A percentile compares a stretch with the other conserved stretches of the same genome.
These are phyloP conservation scores for Eledona agricola DNA, from an alignment of 2,888 invertebrate genomes.

Conservation along the genomic window DNA sequence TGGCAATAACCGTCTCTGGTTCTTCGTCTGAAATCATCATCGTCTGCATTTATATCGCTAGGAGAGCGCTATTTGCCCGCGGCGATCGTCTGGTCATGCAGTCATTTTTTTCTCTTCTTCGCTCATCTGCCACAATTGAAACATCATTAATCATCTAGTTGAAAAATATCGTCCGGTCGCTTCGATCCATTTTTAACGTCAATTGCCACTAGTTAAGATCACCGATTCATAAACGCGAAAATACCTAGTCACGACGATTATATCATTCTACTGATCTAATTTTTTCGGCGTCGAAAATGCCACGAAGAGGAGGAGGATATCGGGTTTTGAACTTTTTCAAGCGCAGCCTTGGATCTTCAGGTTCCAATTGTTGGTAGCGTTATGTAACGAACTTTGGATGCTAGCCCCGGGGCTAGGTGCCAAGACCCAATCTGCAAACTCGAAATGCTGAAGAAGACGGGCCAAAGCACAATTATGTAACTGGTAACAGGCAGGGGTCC, in stretches of 20 bases:
- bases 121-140: slow-evolving; percentile 23
- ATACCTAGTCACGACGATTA: slow-evolving; percentile 8
- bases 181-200: slow-evolving; percentile 12
- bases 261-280: slow-evolving; percentile 1
- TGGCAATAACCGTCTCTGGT: slow-evolving; percentile 24
- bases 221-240: slow-evolving; percentile 3
- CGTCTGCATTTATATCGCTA: slow-evolving; percentile 5
- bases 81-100: slow-evolving; percentile 19
- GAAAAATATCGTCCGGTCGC: slow-evolving; percentile 8
- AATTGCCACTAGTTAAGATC: slow-evolving; percentile 17
- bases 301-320: slow-evolving; percentile 13
- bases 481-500: no score
- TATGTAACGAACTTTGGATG: no score
- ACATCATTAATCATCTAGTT: slow-evolving; percentile 21
- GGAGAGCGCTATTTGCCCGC: slow-evolving; percentile 10
- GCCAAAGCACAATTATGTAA: no score
- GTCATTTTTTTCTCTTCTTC: slow-evolving; percentile 7
- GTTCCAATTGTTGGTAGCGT: slow-evolving; percentile 16
- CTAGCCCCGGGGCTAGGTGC: no score
- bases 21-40: slow-evolving; percentile 4
- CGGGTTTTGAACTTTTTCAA: slow-evolving; percentile 10
- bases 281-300: no score
- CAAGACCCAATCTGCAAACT: no score
- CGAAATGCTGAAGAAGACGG: no score
- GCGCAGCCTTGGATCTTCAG: slow-evolving; percentile 20